Evolutionary conservation across 2,113 vertebrate genomes (phyloP).

Genomic region (Lagopus leucura): DNA sequence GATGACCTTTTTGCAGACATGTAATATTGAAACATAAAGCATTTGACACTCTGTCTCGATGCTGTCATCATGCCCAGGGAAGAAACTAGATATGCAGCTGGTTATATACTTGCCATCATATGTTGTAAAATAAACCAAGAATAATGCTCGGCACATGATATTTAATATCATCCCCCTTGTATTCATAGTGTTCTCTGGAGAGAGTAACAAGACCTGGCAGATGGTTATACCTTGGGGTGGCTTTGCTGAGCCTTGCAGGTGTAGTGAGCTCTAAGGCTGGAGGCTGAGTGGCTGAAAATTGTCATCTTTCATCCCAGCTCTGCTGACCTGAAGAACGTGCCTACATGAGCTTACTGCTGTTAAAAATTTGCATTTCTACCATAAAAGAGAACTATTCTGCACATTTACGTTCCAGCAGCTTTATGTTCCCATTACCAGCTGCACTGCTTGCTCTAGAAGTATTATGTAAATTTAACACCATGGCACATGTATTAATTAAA

Average conservation of each 20-base stretch:
- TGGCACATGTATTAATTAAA: constrained; percentile 1
- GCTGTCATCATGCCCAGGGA: neutral
- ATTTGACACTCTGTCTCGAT: constrained; percentile 7
- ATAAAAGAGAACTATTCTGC: neutral
- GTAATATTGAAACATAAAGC: neutral
- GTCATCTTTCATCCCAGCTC: neutral
- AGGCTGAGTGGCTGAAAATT: neutral
- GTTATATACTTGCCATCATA: neutral
- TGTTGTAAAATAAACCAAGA: neutral
- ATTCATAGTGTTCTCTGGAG: neutral
- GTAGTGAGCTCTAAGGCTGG: neutral
- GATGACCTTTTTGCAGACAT: constrained; percentile 20
- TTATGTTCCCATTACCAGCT: constrained; percentile 20
- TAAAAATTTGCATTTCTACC: constrained; percentile 7
- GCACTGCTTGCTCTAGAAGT: neutral
- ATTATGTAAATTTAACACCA: neutral
- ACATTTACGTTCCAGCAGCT: neutral
- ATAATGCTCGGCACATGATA: neutral
- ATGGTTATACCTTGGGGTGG: neutral
- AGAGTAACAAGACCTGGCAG: neutral
- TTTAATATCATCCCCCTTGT: neutral
- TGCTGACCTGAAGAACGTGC: neutral
- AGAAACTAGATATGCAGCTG: neutral
- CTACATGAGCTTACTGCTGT: neutral
- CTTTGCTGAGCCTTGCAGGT: neutral